phyloP scores from a whole-genome alignment of 92 coral and sea anemone genomes.

The Metridium senile region DNA sequence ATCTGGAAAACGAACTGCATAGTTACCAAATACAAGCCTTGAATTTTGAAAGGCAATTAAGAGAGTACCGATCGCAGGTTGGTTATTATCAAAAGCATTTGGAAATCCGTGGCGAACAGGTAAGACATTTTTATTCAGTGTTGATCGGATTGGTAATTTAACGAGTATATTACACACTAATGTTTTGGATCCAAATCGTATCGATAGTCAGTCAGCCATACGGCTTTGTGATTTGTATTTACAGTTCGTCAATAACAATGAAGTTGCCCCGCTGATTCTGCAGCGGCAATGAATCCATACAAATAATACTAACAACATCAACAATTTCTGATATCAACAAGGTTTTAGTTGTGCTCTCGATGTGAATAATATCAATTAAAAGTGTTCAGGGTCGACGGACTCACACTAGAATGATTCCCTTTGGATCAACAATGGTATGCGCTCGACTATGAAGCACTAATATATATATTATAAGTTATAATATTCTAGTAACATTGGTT shows the following conservation, averaged over 20 bases:
- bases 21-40: conserved; percentile 92
- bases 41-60: conserved; percentile 89
- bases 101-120: conserved; percentile 85
- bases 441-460: conserved; percentile 59
- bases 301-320: conserved; percentile 46
- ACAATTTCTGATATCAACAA: conserved; percentile 41
- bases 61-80: conserved; percentile 94
- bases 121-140: conserved; percentile 50
- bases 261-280: conserved; percentile 34
- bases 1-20: conserved; percentile 92
- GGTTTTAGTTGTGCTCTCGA: conserved; percentile 16
- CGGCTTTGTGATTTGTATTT: conserved; percentile 18
- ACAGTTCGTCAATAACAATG: background rate
- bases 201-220: conserved; percentile 11
- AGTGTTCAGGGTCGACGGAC: conserved; percentile 41
- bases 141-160: conserved; percentile 39
- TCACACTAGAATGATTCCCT: conserved; percentile 17
- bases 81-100: conserved; percentile 79
- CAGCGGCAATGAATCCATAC: conserved; percentile 21
- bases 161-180: conserved; percentile 27
- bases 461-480: conserved; percentile 20
- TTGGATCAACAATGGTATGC: conserved; percentile 55
- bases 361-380: conserved; percentile 14
- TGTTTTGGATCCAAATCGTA: conserved; percentile 33
- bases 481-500: conserved; percentile 52